Evolutionary conservation across 2,797 vertebrate species (phyloP).

Genomic region (Tinamus major): DNA sequence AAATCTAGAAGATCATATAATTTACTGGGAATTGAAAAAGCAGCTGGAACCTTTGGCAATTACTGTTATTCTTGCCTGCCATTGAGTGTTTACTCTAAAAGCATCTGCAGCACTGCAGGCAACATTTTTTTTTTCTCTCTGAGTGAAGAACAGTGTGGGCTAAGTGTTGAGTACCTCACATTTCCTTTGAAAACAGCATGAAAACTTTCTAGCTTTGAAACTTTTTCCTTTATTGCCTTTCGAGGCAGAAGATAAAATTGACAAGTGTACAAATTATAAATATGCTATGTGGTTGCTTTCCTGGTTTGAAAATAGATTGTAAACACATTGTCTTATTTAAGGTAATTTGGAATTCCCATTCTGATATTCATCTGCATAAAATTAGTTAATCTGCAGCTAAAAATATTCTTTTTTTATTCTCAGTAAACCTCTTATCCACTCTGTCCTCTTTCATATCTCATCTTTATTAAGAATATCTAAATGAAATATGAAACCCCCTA

Average conservation of each 20-base stretch:
- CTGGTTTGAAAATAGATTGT: background rate
- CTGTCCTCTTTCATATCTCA: background rate
- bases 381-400: background rate
- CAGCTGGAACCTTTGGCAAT: conserved; percentile 67
- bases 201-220: background rate
- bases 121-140: conserved; percentile 15
- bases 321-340: background rate
- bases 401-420: background rate
- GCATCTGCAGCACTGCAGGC: conserved; percentile 57
- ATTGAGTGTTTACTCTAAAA: conserved; percentile 47
- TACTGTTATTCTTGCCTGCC: conserved; percentile 30
- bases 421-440: fast-evolving
- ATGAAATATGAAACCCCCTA: background rate
- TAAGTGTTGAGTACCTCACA: background rate
- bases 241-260: background rate
- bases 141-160: conserved; percentile 14
- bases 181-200: conserved; percentile 34
- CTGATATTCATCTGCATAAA: background rate
- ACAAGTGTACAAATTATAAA: background rate
- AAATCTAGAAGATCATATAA: conserved; percentile 28
- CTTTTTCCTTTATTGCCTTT: background rate
- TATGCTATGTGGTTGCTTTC: background rate
- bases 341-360: background rate
- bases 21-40: conserved; percentile 35
- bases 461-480: background rate